Percentiles rank a stretch among this genome's conserved stretches.
Evolutionary conservation across 2,797 vertebrate species (phyloP).

Genomic region (Sebastolobus altivelis): DNA sequence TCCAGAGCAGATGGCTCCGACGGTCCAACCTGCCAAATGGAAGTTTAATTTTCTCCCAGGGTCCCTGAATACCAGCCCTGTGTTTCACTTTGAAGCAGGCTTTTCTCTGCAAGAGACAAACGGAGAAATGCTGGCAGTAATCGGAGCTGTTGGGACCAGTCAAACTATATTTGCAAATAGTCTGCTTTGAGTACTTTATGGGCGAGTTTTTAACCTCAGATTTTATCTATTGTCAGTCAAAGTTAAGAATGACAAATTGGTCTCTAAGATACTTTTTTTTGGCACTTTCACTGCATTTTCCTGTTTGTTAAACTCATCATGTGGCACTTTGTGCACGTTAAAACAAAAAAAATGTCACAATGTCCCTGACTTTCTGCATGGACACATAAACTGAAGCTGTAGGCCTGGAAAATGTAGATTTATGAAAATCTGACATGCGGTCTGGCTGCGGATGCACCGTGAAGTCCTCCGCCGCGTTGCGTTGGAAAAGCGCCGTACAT

Average conservation of each 20-base stretch:
- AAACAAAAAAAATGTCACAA: neutral
- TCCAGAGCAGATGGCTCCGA: constrained; percentile 28
- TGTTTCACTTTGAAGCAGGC: constrained; percentile 33
- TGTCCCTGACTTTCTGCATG: neutral
- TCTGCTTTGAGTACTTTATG: neutral
- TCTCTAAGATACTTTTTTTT: neutral
- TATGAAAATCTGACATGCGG: constrained; percentile 48
- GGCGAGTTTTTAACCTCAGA: constrained; percentile 9
- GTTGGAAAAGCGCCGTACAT: constrained; percentile 9
- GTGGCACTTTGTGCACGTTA: constrained; percentile 4
- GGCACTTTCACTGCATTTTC: neutral
- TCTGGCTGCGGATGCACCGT: constrained; percentile 24
- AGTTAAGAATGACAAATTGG: constrained; percentile 2
- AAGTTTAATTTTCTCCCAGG: constrained; percentile 40
- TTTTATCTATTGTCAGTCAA: constrained; percentile 15
- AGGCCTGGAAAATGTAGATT: constrained; percentile 47
- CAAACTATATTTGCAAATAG: constrained; percentile 30
- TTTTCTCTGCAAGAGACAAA: constrained; percentile 25
- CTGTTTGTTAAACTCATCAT: constrained; percentile 19
- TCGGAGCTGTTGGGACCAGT: constrained; percentile 1
- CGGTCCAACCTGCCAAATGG: constrained; percentile 29
- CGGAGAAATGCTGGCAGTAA: neutral
- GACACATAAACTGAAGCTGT: neutral
- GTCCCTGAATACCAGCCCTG: constrained; percentile 18
- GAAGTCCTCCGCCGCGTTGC: constrained; percentile 18